Percentiles rank a stretch among this genome's conserved stretches.
Evolutionary conservation across 2,888 invertebrate genomes (phyloP).

Genomic region (Scaptomyza cyrtandrae): DNA sequence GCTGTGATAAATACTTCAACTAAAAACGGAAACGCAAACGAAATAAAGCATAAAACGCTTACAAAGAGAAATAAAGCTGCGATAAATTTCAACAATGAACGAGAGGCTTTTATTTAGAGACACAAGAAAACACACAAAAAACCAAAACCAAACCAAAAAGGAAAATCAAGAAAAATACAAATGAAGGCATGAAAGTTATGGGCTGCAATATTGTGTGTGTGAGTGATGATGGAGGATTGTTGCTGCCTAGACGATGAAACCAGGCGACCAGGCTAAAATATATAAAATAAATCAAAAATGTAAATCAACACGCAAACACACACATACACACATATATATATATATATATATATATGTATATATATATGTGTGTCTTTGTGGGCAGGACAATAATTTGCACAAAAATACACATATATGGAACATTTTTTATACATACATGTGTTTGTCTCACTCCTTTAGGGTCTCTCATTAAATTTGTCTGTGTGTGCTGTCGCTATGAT

Average conservation of each 20-base stretch:
- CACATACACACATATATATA: not conserved
- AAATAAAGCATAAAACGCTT: slow-evolving; percentile 61
- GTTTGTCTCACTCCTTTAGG: slow-evolving; percentile 31
- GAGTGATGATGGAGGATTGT: slow-evolving; percentile 33
- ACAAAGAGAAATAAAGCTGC: slow-evolving; percentile 64
- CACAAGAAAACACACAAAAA: slow-evolving; percentile 20
- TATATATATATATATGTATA: not conserved
- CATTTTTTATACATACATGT: not conserved
- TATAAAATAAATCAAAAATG: slow-evolving; percentile 80
- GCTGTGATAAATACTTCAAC: slow-evolving; percentile 48
- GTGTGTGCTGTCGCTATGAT: slow-evolving; percentile 44
- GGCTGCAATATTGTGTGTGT: slow-evolving; percentile 53
- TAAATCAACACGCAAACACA: slow-evolving; percentile 70
- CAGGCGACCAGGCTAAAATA: slow-evolving; percentile 69
- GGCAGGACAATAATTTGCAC: slow-evolving; percentile 9
- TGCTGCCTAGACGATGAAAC: slow-evolving; percentile 51
- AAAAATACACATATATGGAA: not conserved
- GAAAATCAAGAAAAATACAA: slow-evolving; percentile 52
- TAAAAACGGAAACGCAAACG: slow-evolving; percentile 31
- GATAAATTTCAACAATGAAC: slow-evolving; percentile 66
- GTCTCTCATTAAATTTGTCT: slow-evolving; percentile 68
- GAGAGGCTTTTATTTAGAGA: slow-evolving; percentile 22
- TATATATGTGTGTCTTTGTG: not conserved
- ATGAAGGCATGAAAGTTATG: slow-evolving; percentile 70
- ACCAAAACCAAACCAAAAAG: slow-evolving; percentile 13